Evolutionary conservation across 2,888 invertebrate species (phyloP).

Genomic region (Lymantria dispar): DNA sequence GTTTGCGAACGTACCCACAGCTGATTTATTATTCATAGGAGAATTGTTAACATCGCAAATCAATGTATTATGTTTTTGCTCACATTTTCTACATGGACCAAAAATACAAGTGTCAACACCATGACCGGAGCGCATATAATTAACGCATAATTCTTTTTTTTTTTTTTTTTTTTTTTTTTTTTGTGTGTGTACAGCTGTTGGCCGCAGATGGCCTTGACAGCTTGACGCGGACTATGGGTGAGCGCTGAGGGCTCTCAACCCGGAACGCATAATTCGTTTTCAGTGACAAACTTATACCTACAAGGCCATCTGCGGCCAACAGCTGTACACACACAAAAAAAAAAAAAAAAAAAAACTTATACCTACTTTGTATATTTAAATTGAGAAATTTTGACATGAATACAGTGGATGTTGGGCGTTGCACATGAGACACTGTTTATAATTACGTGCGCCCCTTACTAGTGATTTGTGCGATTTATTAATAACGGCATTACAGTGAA

Average conservation of each 20-base stretch:
- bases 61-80: conserved; percentile 1
- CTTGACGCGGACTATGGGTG: too few relatives aligned
- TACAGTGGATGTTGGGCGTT: conserved; percentile 1
- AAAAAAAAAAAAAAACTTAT: too few relatives aligned
- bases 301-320: too few relatives aligned
- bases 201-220: too few relatives aligned
- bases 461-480: not conserved
- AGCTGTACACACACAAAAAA: too few relatives aligned
- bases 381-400: conserved; percentile 3
- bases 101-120: not conserved
- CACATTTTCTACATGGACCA: conserved; percentile 1
- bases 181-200: too few relatives aligned
- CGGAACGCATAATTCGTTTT: not conserved
- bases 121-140: conserved; percentile 1
- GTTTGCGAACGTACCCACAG: not conserved
- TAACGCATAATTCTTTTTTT: too few relatives aligned
- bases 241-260: too few relatives aligned
- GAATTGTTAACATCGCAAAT: not conserved
- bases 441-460: not conserved
- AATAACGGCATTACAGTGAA: not conserved
- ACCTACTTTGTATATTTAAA: not conserved
- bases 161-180: too few relatives aligned
- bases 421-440: not conserved
- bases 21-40: not conserved
- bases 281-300: not conserved